Evolutionary conservation across 1,140 invertebrate species (phyloP).

Genomic region (Popillia japonica): DNA sequence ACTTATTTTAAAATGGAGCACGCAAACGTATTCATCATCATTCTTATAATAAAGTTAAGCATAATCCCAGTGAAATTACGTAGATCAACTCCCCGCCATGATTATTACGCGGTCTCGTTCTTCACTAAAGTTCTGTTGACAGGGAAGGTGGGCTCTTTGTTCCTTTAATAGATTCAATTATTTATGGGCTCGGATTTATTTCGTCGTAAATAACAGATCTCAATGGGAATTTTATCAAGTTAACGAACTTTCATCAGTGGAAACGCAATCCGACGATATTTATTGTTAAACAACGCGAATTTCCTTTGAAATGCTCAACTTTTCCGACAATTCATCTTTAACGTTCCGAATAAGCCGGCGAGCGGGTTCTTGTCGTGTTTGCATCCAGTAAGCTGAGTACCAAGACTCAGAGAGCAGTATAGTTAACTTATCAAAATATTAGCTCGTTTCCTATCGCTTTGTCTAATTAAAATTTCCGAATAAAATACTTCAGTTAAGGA

Average conservation of each 20-base stretch:
- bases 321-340: background rate
- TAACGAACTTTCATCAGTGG: background rate
- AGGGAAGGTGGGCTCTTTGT: background rate
- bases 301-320: background rate
- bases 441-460: slow-evolving; percentile 13
- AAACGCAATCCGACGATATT: background rate
- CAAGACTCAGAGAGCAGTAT: background rate
- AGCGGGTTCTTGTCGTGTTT: background rate
- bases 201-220: background rate
- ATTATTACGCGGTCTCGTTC: too few species aligned
- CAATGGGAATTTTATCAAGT: background rate
- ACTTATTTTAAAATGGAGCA: too few species aligned
- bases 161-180: background rate
- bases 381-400: background rate
- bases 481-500: background rate
- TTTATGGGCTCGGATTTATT: background rate
- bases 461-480: slow-evolving; percentile 7
- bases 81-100: too few species aligned
- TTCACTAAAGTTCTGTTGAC: background rate
- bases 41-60: too few species aligned
- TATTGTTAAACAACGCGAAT: background rate
- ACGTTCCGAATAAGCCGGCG: background rate
- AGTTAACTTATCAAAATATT: slow-evolving; percentile 19
- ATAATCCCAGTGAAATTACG: too few species aligned
- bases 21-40: too few species aligned